Percentiles rank a stretch among this genome's conserved stretches.
These are phyloP conservation scores for Hyppa rectilinea DNA, from an alignment of 2,888 invertebrate genomes.

Conservation along the genomic window DNA sequence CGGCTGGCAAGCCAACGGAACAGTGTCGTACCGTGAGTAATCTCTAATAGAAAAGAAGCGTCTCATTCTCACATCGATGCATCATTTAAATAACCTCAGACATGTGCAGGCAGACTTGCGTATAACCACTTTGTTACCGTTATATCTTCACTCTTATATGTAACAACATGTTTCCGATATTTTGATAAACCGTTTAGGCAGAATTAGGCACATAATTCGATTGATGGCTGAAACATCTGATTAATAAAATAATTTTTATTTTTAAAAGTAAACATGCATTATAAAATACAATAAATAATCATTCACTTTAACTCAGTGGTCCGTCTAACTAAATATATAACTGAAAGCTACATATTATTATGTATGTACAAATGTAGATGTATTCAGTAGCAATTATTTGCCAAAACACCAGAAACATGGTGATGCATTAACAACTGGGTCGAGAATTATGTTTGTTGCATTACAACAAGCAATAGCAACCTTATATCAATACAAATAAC, in stretches of 20 bases:
- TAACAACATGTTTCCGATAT: constrained; percentile 79
- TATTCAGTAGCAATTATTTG: constrained; percentile 41
- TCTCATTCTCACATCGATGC: constrained; percentile 84
- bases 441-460: constrained; percentile 46
- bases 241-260: constrained; percentile 26
- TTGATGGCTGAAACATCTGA: constrained; percentile 50
- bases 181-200: constrained; percentile 54
- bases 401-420: constrained; percentile 77
- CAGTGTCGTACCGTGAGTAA: constrained; percentile 74
- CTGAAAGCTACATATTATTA: constrained; percentile 57
- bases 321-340: constrained; percentile 50
- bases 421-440: constrained; percentile 65
- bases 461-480: constrained; percentile 57
- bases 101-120: constrained; percentile 76
- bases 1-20: constrained; percentile 74
- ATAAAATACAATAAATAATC: constrained; percentile 59
- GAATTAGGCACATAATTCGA: constrained; percentile 64
- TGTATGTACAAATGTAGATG: constrained; percentile 62
- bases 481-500: constrained; percentile 47
- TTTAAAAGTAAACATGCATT: constrained; percentile 49
- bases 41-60: constrained; percentile 84
- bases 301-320: constrained; percentile 45
- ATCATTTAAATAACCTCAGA: constrained; percentile 76
- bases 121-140: constrained; percentile 70
- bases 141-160: constrained; percentile 70